These are phyloP conservation scores for Triplophysa tibetana DNA, from an alignment of 2,113 vertebrate species.

Conservation along the genomic window DNA sequence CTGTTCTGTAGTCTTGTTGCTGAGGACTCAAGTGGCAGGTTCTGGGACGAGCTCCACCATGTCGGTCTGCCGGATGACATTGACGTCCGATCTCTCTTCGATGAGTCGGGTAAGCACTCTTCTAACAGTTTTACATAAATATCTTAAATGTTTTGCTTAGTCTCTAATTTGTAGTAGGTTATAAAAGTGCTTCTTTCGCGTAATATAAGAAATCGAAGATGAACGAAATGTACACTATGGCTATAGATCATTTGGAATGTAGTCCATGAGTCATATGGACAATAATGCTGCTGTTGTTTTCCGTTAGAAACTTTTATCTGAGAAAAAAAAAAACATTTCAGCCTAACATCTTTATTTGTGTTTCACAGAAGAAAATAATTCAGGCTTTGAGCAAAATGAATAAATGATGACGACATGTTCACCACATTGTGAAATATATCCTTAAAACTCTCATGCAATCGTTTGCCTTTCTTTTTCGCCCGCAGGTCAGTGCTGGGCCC, in stretches of 20 bases:
- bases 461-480: conserved; percentile 36
- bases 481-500: conserved; percentile 94
- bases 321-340: no score
- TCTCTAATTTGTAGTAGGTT: no score
- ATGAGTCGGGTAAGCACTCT: conserved; percentile 83
- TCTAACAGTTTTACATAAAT: neutral
- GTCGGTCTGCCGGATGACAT: conserved; percentile 92
- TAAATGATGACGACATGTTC: neutral
- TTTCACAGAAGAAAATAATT: neutral
- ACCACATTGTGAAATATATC: neutral
- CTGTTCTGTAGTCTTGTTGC: conserved; percentile 60
- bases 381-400: neutral
- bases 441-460: neutral
- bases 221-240: no score
- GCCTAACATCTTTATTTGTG: neutral
- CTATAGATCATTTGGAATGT: no score
- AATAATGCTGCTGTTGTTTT: neutral
- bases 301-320: neutral
- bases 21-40: conserved; percentile 83
- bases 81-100: conserved; percentile 90
- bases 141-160: no score
- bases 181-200: no score
- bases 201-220: no score
- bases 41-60: conserved; percentile 93
- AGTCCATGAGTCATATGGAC: neutral